Evolutionary conservation across 2,888 invertebrate species (phyloP).

Genomic region (Heteromurus nitidus): DNA sequence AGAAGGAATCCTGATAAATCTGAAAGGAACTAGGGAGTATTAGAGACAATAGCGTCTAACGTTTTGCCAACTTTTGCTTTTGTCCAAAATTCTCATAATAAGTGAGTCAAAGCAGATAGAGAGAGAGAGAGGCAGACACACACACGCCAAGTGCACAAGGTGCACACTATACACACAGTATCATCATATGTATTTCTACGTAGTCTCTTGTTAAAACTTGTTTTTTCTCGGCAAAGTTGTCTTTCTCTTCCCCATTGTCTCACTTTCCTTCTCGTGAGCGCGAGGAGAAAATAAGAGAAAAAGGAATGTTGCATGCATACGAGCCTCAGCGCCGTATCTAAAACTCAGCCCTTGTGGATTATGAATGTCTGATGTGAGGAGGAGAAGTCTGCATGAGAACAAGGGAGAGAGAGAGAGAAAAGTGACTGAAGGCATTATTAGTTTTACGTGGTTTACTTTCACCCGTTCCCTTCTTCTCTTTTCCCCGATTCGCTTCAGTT

Average conservation of each 20-base stretch:
- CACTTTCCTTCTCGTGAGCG: too few relatives aligned
- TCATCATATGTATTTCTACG: neutral
- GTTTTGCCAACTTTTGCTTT: constrained; percentile 4
- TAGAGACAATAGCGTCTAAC: neutral
- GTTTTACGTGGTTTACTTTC: constrained; percentile 45
- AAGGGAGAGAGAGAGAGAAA: constrained; percentile 36
- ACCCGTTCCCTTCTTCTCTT: constrained; percentile 28
- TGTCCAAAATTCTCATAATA: constrained; percentile 14
- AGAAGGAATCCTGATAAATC: constrained; percentile 10
- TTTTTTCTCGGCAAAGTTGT: constrained; percentile 18
- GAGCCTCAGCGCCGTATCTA: neutral
- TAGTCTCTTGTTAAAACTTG: constrained; percentile 14
- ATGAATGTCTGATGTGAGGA: constrained; percentile 11
- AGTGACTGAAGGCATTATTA: constrained; percentile 52
- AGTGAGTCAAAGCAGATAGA: neutral
- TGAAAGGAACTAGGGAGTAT: neutral
- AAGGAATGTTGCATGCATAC: too few relatives aligned
- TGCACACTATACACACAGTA: neutral
- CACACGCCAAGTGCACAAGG: too few relatives aligned
- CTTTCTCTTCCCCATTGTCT: neutral
- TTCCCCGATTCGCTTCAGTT: constrained; percentile 36
- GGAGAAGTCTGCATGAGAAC: constrained; percentile 33
- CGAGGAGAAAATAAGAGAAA: too few relatives aligned
- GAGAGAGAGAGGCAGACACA: neutral
- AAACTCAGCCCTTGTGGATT: constrained; percentile 25